Base-by-base conservation (phyloP, 2,888 invertebrate genomes). In the Choreutis nemorana region DNA sequence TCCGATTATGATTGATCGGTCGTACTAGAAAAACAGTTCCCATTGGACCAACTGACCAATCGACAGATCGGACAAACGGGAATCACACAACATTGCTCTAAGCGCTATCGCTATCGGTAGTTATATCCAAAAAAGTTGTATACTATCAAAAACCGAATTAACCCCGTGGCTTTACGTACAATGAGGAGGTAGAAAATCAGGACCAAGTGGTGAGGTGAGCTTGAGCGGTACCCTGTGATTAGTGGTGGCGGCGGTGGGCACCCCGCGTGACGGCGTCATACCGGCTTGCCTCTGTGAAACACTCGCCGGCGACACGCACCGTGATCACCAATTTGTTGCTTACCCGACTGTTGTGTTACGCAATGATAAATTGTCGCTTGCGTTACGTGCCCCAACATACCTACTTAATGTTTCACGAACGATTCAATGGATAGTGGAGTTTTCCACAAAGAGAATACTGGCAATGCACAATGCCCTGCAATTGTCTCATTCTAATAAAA, bases 331-430 rank as follows among this genome's bases (percentile, higher is more conserved):
- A 72, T 71, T 72, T 71, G 60, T 46, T 41, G 44, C 42, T 45
- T 41, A 46, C 41, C 39, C 50, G 37, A 33, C 42, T 34, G 37
- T 33, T 39, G 40, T 41, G 62, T 75, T 72, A 70, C 65, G 64
- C 67, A 71, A 73, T 60, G 46, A 53, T 50, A 45, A 63, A 68
- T 65, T 66, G 68, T 64, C 65, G 60, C 54, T 58, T 49, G 48
- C 55, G 50, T 51, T 51, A 53, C 52, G 35, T 32, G 31, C 28
- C 28, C 33, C 25, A 36, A 39, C 35, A 35, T 39, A 39, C 30
- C 38, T 48, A 48, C 48, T 23, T 32, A 14, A 23, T 33, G 33
- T 30, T 31, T 31, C 27, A 29, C 9, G 28, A 22, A 22, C 28
- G 14, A 28, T n/a, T n/a, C n/a, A n/a, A n/a, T n/a, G n/a, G n/a